phyloP scores from a whole-genome alignment of 1,140 invertebrate genomes.

The Caenorhabditis tropicalis region DNA sequence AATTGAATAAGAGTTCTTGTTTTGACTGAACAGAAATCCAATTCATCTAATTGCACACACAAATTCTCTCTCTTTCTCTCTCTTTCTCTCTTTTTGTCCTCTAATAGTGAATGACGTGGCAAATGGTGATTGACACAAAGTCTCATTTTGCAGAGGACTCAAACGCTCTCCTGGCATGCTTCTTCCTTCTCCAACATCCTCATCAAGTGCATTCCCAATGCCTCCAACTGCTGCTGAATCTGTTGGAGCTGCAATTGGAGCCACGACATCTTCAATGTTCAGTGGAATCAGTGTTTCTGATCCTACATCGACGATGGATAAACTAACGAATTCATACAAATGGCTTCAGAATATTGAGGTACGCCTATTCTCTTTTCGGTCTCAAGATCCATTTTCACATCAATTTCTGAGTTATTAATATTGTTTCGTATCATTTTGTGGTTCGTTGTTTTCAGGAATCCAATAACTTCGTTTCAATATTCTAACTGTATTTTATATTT shows the following conservation, averaged over 20 bases:
- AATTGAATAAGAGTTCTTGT: background rate
- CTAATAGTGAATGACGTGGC: background rate
- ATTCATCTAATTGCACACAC: background rate
- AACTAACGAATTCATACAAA: slow-evolving; percentile 36
- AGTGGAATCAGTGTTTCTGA: background rate
- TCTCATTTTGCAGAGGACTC: slow-evolving; percentile 58
- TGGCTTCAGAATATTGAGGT: slow-evolving; percentile 47
- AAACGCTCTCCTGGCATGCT: slow-evolving; percentile 72
- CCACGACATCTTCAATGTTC: slow-evolving; percentile 23
- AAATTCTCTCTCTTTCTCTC: slow-evolving; percentile 2
- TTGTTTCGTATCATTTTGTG: background rate
- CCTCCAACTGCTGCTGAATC: slow-evolving; percentile 42
- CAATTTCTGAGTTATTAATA: background rate
- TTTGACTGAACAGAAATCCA: background rate
- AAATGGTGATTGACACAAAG: background rate
- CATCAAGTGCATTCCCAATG: slow-evolving; percentile 6
- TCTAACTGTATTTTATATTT: background rate
- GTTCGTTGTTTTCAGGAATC: background rate
- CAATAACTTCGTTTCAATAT: background rate
- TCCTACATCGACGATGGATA: background rate
- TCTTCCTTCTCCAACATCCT: slow-evolving; percentile 53
- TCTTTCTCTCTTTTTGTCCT: background rate
- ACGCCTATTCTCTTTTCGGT: background rate
- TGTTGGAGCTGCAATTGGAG: background rate
- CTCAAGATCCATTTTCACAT: background rate